phyloP scores from a whole-genome alignment of 1,140 invertebrate genomes.

The Drosophila neocordata region DNA sequence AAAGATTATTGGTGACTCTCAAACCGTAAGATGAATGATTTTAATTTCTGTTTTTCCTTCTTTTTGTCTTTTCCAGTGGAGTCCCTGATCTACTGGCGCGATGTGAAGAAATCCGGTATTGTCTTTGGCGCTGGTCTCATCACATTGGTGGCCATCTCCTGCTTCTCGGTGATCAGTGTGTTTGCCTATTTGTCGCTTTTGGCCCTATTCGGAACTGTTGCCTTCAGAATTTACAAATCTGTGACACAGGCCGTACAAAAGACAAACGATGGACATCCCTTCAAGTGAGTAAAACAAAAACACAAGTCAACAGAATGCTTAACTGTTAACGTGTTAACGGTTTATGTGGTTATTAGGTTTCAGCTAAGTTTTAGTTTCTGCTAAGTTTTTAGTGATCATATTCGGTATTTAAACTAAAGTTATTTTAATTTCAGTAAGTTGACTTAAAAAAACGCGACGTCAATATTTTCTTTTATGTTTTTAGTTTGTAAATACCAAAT shows the following conservation, averaged over 20 bases:
- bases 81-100: slow-evolving; percentile 98
- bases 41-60: neutral
- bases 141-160: slow-evolving; percentile 94
- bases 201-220: slow-evolving; percentile 91
- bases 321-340: too few relatives aligned
- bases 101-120: slow-evolving; percentile 95
- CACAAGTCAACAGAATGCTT: too few relatives aligned
- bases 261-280: slow-evolving; percentile 97
- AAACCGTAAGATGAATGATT: slow-evolving; percentile 1
- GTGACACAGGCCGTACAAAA: slow-evolving; percentile 98
- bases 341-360: too few relatives aligned
- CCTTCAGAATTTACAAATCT: slow-evolving; percentile 98
- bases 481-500: too few relatives aligned
- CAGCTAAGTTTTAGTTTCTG: too few relatives aligned
- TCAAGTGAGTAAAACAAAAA: slow-evolving; percentile 90
- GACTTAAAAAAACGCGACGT: too few relatives aligned
- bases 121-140: slow-evolving; percentile 94
- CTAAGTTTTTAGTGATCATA: too few relatives aligned
- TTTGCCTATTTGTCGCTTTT: slow-evolving; percentile 95
- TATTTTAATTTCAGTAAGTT: too few relatives aligned
- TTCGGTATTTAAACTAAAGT: too few relatives aligned
- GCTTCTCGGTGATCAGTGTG: slow-evolving; percentile 97
- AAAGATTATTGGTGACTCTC: neutral
- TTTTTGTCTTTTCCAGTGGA: slow-evolving; percentile 90
- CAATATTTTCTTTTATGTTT: too few relatives aligned